Conservation (phyloP, 2,113 vertebrate species). For the Lophochroa leadbeateri region DNA sequence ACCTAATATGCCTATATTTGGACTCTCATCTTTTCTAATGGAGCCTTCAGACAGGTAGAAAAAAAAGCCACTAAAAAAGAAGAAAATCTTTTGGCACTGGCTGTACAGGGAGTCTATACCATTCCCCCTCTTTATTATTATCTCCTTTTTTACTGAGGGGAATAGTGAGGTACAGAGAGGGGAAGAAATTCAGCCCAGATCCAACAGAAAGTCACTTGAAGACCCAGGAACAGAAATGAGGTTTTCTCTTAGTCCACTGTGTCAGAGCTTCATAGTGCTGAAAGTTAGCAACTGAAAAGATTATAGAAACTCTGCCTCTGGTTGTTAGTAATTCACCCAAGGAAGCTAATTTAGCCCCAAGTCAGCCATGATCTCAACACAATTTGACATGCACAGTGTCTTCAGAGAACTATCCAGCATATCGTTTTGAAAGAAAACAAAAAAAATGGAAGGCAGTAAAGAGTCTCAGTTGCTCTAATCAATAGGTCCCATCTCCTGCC, state of each 20-base stretch:
- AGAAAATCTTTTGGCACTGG: neutral
- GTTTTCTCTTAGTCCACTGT: neutral
- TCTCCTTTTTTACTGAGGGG: neutral
- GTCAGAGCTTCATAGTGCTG: neutral
- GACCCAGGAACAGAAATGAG: neutral
- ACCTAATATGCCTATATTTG: neutral
- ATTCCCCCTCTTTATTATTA: neutral
- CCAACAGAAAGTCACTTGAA: neutral
- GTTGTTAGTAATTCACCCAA: neutral
- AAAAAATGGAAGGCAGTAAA: neutral
- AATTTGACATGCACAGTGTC: neutral
- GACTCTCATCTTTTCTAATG: rapidly evolving
- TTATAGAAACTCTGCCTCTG: neutral
- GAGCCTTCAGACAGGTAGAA: neutral
- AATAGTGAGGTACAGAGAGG: neutral
- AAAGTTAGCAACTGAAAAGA: neutral
- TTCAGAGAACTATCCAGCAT: neutral
- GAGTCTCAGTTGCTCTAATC: slow-evolving; percentile 4
- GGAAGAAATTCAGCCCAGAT: neutral
- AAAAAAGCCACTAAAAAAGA: neutral
- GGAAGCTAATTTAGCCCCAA: neutral
- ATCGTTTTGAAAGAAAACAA: neutral
- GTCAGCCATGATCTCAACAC: neutral
- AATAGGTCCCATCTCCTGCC: neutral
- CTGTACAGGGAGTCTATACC: neutral